Evolutionary conservation across 2,113 vertebrate species (phyloP).

Genomic region (Serranochromis macrocephalus): DNA sequence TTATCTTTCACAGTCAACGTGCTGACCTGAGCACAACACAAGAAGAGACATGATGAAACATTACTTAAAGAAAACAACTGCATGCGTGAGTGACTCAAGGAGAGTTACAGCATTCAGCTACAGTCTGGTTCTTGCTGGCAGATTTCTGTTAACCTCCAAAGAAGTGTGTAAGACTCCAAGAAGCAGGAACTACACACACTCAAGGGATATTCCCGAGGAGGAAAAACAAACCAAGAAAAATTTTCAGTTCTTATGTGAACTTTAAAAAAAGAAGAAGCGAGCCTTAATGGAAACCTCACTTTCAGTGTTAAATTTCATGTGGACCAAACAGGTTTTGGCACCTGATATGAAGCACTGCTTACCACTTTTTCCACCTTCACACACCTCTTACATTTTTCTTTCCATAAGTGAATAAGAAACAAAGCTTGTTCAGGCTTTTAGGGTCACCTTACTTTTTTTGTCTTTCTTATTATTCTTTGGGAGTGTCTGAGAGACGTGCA

Average conservation of each 20-base stretch:
- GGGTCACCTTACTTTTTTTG: neutral
- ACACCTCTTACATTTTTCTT: neutral
- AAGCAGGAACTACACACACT: neutral
- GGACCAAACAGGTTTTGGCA: neutral
- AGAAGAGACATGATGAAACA: neutral
- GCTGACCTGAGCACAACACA: neutral
- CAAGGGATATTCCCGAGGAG: neutral
- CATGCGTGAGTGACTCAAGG: neutral
- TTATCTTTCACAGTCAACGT: neutral
- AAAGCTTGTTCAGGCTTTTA: neutral
- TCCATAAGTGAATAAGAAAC: neutral
- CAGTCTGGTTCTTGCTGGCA: neutral
- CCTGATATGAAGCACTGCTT: neutral
- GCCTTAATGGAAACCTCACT: neutral
- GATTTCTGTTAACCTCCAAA: neutral
- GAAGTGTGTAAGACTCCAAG: neutral
- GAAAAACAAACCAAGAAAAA: neutral
- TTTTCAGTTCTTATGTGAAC: neutral
- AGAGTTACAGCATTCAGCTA: neutral
- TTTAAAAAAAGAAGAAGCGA: neutral
- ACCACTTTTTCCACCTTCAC: neutral
- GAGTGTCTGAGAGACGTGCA: neutral
- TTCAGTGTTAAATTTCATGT: neutral
- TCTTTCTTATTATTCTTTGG: neutral
- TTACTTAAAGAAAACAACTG: neutral